Conservation (phyloP, 1,140 invertebrate genomes). For the Zaprionus africanus region DNA sequence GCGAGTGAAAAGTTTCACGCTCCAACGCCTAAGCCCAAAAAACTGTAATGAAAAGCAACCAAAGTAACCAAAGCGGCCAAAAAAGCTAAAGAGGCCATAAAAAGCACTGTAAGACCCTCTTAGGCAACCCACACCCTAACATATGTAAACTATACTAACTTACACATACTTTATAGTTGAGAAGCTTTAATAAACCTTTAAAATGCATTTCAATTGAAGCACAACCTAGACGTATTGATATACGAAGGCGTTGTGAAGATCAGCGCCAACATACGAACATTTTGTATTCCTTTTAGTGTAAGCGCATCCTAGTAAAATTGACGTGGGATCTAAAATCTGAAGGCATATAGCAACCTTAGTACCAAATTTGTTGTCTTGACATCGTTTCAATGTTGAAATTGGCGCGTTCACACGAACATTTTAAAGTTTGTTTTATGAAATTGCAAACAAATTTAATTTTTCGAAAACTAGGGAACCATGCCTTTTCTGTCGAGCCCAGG, state of each 20-base stretch:
- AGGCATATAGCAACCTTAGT: background rate
- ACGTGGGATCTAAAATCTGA: background rate
- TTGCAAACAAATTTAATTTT: no score
- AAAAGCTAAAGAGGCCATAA: constrained; percentile 18
- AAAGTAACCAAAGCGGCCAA: background rate
- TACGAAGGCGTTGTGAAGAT: background rate
- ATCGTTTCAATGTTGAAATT: background rate
- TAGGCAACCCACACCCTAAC: no score
- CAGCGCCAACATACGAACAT: background rate
- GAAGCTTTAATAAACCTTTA: background rate
- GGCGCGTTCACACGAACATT: no score
- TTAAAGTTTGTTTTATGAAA: no score
- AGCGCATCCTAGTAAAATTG: background rate
- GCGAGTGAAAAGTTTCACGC: constrained; percentile 56
- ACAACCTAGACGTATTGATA: background rate
- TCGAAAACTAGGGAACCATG: no score
- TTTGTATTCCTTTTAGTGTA: background rate
- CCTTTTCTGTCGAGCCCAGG: no score
- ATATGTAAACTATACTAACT: background rate
- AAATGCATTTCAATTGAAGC: background rate
- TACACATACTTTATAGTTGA: background rate
- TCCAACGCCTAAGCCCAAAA: constrained; percentile 45
- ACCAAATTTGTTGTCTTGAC: background rate
- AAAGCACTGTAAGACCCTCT: background rate
- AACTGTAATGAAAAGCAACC: constrained; percentile 39